A percentile compares a stretch with the other conserved stretches of the same genome.
Evolutionary conservation across 2,113 vertebrate genomes (phyloP).

Genomic region (Dromaius novaehollandiae): DNA sequence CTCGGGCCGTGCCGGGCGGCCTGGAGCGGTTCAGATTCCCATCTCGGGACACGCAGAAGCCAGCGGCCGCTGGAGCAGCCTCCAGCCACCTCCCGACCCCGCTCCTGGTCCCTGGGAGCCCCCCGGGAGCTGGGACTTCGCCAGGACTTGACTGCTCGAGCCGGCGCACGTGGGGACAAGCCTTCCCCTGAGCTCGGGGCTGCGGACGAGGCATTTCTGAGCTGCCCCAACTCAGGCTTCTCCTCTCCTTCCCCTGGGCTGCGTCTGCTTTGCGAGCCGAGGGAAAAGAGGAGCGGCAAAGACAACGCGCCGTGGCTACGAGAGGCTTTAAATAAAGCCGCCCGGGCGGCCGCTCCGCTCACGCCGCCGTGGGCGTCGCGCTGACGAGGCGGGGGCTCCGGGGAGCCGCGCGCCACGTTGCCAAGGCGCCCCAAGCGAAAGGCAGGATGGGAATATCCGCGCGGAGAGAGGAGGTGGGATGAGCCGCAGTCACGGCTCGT

Average conservation of each 20-base stretch:
- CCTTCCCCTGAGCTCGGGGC: too few species aligned
- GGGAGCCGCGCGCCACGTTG: background rate
- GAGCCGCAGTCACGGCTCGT: background rate
- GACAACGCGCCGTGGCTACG: background rate
- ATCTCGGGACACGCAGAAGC: background rate
- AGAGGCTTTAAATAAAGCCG: background rate
- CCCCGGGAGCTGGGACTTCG: too few species aligned
- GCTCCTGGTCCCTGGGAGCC: background rate
- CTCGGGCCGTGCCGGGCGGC: too few species aligned
- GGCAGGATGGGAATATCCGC: background rate
- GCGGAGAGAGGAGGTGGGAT: background rate
- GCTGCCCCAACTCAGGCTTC: background rate
- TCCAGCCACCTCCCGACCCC: background rate
- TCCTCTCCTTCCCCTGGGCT: background rate
- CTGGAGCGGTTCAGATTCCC: background rate
- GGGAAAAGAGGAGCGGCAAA: background rate
- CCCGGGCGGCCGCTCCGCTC: background rate
- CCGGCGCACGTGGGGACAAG: too few species aligned
- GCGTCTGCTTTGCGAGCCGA: background rate
- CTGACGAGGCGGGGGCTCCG: background rate
- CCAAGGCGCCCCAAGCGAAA: background rate
- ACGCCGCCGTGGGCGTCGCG: background rate
- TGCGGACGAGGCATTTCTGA: background rate
- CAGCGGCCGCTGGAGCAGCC: background rate
- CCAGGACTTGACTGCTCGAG: too few species aligned